These are phyloP conservation scores for Gymnocypris eckloni DNA, from an alignment of 2,797 vertebrate genomes.

Conservation along the genomic window DNA sequence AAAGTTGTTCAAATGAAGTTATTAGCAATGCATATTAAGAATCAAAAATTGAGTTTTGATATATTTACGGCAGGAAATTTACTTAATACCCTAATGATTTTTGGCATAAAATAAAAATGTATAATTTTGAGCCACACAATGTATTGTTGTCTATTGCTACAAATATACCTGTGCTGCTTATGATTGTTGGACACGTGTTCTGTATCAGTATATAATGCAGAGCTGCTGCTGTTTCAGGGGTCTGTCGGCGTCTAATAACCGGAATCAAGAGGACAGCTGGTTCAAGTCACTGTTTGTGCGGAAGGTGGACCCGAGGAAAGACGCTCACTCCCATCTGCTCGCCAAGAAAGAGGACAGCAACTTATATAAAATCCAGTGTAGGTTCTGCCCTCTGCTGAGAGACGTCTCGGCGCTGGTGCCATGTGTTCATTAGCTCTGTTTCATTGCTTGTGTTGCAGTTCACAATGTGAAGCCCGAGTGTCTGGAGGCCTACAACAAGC, in stretches of 20 bases:
- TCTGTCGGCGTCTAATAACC: constrained; percentile 77
- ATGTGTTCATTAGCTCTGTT: not conserved
- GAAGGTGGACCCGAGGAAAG: constrained; percentile 96
- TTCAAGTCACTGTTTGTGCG: constrained; percentile 94
- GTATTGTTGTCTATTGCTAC: too few relatives aligned
- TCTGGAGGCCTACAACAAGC: constrained; percentile 94
- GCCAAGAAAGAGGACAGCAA: constrained; percentile 96
- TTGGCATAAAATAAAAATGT: too few relatives aligned
- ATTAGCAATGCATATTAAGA: too few relatives aligned
- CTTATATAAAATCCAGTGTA: constrained; percentile 97
- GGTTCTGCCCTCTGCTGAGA: constrained; percentile 61
- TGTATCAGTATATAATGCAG: not conserved
- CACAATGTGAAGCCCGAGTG: constrained; percentile 98
- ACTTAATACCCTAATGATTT: too few relatives aligned
- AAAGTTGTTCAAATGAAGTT: too few relatives aligned
- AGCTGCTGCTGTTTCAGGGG: constrained; percentile 71
- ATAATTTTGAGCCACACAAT: too few relatives aligned
- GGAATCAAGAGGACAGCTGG: constrained; percentile 90
- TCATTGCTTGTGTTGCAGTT: constrained; percentile 81
- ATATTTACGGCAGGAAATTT: too few relatives aligned
- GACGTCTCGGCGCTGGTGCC: not conserved
- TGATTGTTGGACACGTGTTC: too few relatives aligned
- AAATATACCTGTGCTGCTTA: too few relatives aligned
- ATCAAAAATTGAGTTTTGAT: too few relatives aligned
- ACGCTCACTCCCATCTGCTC: constrained; percentile 92